Evolutionary conservation across 2,797 vertebrate genomes (phyloP), one percentile per base, ranked within the genome.

Genomic region (Ciconia nigra): DNA sequence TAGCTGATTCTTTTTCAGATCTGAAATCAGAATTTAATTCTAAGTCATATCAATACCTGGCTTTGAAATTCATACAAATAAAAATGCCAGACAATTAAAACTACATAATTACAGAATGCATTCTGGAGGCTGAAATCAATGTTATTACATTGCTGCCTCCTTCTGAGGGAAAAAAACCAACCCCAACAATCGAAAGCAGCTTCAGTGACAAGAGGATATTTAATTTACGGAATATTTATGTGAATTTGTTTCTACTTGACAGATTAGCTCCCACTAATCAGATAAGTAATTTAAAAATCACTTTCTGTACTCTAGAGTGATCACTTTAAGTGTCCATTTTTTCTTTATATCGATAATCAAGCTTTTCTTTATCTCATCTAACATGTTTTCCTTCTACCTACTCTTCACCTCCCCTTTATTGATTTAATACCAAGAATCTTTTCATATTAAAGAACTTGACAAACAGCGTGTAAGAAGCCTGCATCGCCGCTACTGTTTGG

Each of bases 221-320:
- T 85, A 73, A 92, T 94, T 94, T 94, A 72, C 4, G 1, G 61
- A 74, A 62, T 91, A 92, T 93, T 95, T 93, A 81, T 92, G 65
- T 93, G 93, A 89, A 74, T 94, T 92, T 95, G 46, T 83, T 97
- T 93, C 63, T 91, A 26, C 62, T 82, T 93, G 93, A 91, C 57
- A 92, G 63, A 96, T 94, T 92, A 94, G 42, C 71, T 91, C 46
- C 78, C 10, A 37, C 57, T 80, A 93, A 93, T 95, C 94, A 94
- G 88, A 93, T 85, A 93, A 93, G 76, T 92, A 96, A 93, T 95
- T 92, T 95, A 87, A 96, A 96, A 96, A 95, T 87, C 49, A 33
- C 84, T 86, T 93, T 81, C 81, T 87, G 8, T 37, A 15, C 67
- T 95, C 37, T 15, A 31, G 71, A 90, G 47, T 83, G 70, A 92